A percentile compares a stretch with the other conserved stretches of the same genome.
These are phyloP conservation scores for Agonum fuliginosum DNA, from an alignment of 2,888 invertebrate genomes.

Conservation along the genomic window DNA sequence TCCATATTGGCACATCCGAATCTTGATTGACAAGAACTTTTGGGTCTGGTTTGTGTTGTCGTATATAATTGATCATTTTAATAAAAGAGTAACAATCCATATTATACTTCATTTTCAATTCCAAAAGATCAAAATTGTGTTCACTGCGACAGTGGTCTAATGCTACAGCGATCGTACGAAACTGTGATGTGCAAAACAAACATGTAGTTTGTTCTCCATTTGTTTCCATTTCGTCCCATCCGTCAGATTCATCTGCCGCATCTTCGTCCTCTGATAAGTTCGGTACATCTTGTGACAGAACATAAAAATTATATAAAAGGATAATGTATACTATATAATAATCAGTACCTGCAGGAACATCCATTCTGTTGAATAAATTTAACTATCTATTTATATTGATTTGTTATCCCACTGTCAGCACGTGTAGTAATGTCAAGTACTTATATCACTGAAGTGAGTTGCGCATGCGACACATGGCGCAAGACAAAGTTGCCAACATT, in stretches of 20 bases:
- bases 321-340: conserved; percentile 2
- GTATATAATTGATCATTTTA: conserved; percentile 87
- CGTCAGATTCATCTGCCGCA: conserved; percentile 71
- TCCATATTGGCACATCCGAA: conserved; percentile 78
- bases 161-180: conserved; percentile 78
- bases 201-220: conserved; percentile 75
- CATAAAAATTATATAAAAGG: conserved; percentile 8
- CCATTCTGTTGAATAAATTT: conserved; percentile 45
- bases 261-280: conserved; percentile 64
- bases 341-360: conserved; percentile 40
- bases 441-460: conserved; percentile 6
- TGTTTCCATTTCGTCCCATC: conserved; percentile 76
- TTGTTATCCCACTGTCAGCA: conserved; percentile 45
- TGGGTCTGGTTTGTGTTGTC: conserved; percentile 77
- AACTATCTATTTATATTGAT: conserved; percentile 51
- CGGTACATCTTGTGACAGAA: conserved; percentile 50
- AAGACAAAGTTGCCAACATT: too few species aligned
- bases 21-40: conserved; percentile 74
- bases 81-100: conserved; percentile 90
- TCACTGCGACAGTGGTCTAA: conserved; percentile 79
- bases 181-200: conserved; percentile 82
- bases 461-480: too few species aligned
- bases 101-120: conserved; percentile 80
- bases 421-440: conserved; percentile 53
- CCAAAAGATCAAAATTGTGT: conserved; percentile 81